phyloP scores from a whole-genome alignment of 1,140 invertebrate species.

The Bradysia coprophila region DNA sequence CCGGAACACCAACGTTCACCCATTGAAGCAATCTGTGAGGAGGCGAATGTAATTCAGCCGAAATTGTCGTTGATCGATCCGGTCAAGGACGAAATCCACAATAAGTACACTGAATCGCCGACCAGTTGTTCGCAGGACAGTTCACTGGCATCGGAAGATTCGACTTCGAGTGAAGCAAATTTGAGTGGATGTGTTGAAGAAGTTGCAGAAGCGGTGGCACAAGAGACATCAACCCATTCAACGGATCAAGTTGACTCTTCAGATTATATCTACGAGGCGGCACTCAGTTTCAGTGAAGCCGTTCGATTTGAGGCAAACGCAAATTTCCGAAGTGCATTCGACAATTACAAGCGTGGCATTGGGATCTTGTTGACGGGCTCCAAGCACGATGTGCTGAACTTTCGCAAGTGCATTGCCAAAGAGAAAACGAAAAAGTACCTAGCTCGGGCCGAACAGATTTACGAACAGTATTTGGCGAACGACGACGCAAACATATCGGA shows the following conservation, averaged over 20 bases:
- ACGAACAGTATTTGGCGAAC: constrained; percentile 11
- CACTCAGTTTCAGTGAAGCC: constrained; percentile 19
- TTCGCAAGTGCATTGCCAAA: constrained; percentile 20
- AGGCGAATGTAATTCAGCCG: not conserved
- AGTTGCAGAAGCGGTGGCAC: too few species aligned
- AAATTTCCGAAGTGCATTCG: constrained; percentile 24
- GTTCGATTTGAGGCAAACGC: constrained; percentile 22
- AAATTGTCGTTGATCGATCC: not conserved
- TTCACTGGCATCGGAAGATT: not conserved
- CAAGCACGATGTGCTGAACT: constrained; percentile 19
- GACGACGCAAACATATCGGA: not conserved
- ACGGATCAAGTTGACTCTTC: constrained; percentile 3
- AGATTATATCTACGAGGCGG: constrained; percentile 23
- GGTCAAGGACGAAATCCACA: not conserved
- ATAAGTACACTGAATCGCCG: not conserved
- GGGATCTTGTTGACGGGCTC: constrained; percentile 24
- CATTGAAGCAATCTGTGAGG: not conserved
- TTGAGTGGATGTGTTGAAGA: not conserved
- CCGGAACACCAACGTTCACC: not conserved
- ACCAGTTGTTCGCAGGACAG: not conserved
- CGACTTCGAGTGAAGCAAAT: not conserved
- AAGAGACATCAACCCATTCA: not conserved
- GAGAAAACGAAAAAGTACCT: constrained; percentile 22
- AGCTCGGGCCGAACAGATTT: constrained; percentile 25
- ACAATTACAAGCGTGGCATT: constrained; percentile 26